Percentiles rank a stretch among this genome's conserved stretches.
phyloP scores from a whole-genome alignment of 2,113 vertebrate genomes.

The Hypocryptadius cinnamomeus region DNA sequence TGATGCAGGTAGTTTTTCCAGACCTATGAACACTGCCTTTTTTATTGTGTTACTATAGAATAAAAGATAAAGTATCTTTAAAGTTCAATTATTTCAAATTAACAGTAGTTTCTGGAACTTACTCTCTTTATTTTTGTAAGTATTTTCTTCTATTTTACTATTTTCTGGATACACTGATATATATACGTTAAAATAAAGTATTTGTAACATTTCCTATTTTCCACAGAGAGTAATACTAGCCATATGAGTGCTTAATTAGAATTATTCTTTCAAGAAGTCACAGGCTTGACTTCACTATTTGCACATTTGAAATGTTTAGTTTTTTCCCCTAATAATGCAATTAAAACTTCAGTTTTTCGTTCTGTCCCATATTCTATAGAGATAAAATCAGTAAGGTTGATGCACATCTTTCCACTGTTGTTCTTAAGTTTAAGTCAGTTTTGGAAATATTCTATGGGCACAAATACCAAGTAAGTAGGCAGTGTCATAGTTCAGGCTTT shows the following conservation, averaged over 20 bases:
- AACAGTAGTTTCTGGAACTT: neutral
- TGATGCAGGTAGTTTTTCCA: neutral
- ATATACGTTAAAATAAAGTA: neutral
- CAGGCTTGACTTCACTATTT: neutral
- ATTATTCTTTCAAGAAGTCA: neutral
- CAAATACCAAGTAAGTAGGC: neutral
- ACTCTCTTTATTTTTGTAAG: neutral
- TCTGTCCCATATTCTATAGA: neutral
- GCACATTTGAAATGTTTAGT: neutral
- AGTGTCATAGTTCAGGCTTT: neutral
- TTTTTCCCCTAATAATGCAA: neutral
- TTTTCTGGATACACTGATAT: fast-evolving
- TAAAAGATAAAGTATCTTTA: neutral
- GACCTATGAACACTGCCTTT: neutral
- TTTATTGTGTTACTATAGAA: neutral
- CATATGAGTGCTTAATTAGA: neutral
- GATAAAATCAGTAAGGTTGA: neutral
- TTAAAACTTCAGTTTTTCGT: neutral
- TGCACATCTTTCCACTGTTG: neutral
- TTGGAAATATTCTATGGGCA: neutral
- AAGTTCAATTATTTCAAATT: neutral
- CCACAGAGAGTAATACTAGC: fast-evolving
- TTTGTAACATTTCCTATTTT: neutral
- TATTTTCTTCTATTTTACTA: neutral
- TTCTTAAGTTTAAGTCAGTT: neutral